These are phyloP conservation scores for Ectemnius cavifrons DNA, from an alignment of 2,888 invertebrate genomes.

Conservation along the genomic window DNA sequence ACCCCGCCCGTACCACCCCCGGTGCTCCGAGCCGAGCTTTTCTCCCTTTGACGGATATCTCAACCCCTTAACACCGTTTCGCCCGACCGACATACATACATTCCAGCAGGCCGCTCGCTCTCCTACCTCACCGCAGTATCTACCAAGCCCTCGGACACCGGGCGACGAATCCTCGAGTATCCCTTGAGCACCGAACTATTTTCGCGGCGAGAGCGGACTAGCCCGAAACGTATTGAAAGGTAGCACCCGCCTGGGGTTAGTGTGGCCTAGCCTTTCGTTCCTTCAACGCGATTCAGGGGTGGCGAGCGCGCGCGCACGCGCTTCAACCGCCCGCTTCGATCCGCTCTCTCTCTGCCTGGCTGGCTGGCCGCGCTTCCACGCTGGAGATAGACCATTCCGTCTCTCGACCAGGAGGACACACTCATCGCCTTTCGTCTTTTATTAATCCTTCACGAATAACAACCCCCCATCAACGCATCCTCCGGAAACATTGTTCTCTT, in stretches of 20 bases:
- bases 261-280: constrained; percentile 47
- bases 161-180: not conserved
- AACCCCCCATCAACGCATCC: too few relatives aligned
- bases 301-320: constrained; percentile 55
- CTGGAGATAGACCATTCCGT: constrained; percentile 46
- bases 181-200: not conserved
- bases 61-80: not conserved
- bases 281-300: constrained; percentile 46
- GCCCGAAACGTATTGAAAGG: constrained; percentile 38
- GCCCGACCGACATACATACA: not conserved
- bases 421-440: constrained; percentile 4
- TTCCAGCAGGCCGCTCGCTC: not conserved
- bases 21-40: constrained; percentile 16
- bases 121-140: constrained; percentile 1
- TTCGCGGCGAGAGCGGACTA: constrained; percentile 25
- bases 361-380: constrained; percentile 35
- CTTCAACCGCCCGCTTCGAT: constrained; percentile 43
- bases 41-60: constrained; percentile 15
- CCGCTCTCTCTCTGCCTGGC: constrained; percentile 56
- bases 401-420: constrained; percentile 33
- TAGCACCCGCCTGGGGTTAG: constrained; percentile 33
- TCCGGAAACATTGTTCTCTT: too few relatives aligned
- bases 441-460: not conserved
- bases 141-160: not conserved
- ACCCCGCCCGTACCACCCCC: constrained; percentile 53